Base-by-base conservation (phyloP, 2,888 invertebrate species). In the Standfussiana lucernea region DNA sequence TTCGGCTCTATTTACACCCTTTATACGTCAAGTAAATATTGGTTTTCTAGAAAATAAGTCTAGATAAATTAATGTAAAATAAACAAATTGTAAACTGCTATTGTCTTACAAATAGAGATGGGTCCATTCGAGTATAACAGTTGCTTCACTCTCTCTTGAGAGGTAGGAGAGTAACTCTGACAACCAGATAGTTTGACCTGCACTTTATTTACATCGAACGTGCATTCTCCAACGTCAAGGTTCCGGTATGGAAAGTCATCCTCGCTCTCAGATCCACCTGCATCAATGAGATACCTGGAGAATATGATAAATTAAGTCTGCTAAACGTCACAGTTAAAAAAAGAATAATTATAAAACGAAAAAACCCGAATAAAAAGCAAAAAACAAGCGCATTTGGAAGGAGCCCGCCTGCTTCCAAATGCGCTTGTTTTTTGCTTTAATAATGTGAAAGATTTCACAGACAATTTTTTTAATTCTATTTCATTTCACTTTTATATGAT, bases 221-320 rank as follows among this genome's bases (percentile, higher is more conserved):
- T 56, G 67, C 90, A 90, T 0, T 10, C 0, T 0, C 37, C 59
- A 0, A 0, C 2, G 18, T 61, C 0, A 8, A 1, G 0, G 0
- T 0, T 64, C 7, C 10, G 5, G 40, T 89, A 92, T 0, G 89
- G 86, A 77, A 91, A 91, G 45, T 85, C 85, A 0, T 35, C 1
- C 68, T 89, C 88, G 0, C 37, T 28, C 76, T 81, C 75, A 0
- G 64, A 24, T 6, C 91, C 91, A 28, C 86, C 88, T 11, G 5
- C 18, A 6, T 66, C 5, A 6, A 77, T 71, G 0, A 87, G 65
- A 18, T 80, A 75, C 32, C 86, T 86, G 62, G 15, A 8, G 18
- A 59, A 32, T 18, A 32, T 59, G 32, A 59, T 15, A 59, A 32
- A 32, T 32, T 15, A 32, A 18, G 3, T 32, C 24, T 59, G 3